Evolutionary conservation across 1,140 invertebrate genomes (phyloP), one percentile per base, ranked within the genome.

Genomic region (Sycophaga agraensis): DNA sequence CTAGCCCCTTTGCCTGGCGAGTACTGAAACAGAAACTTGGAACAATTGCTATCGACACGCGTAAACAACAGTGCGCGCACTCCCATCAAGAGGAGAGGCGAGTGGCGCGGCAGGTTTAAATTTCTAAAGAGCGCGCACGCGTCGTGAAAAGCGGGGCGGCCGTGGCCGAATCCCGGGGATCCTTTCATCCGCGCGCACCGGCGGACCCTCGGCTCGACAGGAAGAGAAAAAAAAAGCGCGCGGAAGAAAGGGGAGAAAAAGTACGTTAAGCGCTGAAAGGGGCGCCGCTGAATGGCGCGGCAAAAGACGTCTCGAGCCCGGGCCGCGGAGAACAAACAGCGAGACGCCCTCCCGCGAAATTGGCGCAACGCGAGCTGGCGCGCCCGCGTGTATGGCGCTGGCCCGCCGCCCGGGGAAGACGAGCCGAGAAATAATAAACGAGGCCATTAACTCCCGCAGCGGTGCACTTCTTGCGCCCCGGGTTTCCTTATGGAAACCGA

Each of bases 351-450:
- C 16, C 46, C 31, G 17, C 31, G 6, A 40, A 2, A 53, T 31
- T 26, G 28, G 28, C 22, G 22, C 19, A 4, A n/a, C n/a, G 24
- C 4, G 12, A 31, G 26, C 21, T 11, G 21, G 46, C 1, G n/a
- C n/a, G n/a, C n/a, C n/a, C n/a, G n/a, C n/a, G n/a, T n/a, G n/a
- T n/a, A n/a, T n/a, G n/a, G n/a, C n/a, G n/a, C n/a, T n/a, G n/a
- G n/a, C n/a, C n/a, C n/a, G n/a, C n/a, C n/a, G n/a, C n/a, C n/a
- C n/a, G n/a, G n/a, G 28, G 24, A 35, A 39, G 24, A 49, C 58
- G 53, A 45, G 42, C 19, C 17, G 45, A 56, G 51, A 50, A 62
- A 56, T 62, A 62, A 62, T 62, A 50, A 50, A 62, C 45, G 60
- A 62, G 37, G 50, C 17, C 45, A 62, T 62, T 56, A 56, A 62